Conservation (phyloP, 2,888 invertebrate genomes). For the Archaeoteleia sp. region DNA sequence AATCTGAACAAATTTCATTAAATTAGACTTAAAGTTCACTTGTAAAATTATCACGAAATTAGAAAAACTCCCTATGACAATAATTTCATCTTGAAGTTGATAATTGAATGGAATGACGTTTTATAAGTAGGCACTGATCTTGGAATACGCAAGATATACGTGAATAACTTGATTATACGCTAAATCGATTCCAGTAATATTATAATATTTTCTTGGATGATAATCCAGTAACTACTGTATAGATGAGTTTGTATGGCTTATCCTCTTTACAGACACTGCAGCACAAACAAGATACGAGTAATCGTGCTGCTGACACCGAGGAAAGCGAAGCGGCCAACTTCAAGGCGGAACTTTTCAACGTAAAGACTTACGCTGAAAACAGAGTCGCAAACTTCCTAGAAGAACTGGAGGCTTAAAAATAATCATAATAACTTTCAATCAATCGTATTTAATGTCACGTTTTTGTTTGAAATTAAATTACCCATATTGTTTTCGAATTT, state of each 20-base stretch:
- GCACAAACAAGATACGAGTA: constrained; percentile 50
- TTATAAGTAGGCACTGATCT: too few species aligned
- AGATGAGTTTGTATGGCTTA: constrained; percentile 48
- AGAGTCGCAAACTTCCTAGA: constrained; percentile 20
- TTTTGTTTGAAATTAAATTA: constrained; percentile 26
- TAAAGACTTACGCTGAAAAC: constrained; percentile 16
- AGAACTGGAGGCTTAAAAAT: constrained; percentile 20
- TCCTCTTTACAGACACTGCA: constrained; percentile 50
- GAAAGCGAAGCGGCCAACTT: constrained; percentile 41
- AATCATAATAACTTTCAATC: constrained; percentile 5
- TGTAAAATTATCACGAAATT: too few species aligned
- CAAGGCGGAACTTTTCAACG: constrained; percentile 28
- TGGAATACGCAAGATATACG: neutral
- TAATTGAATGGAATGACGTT: too few species aligned
- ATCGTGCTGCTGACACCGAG: constrained; percentile 43
- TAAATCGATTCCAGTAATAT: constrained; percentile 29
- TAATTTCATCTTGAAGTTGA: too few species aligned
- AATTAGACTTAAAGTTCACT: too few species aligned
- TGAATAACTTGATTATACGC: constrained; percentile 22
- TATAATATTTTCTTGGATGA: constrained; percentile 40
- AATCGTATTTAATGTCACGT: constrained; percentile 8
- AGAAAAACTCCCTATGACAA: too few species aligned
- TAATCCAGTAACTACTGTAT: constrained; percentile 41
- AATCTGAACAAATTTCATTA: too few species aligned
- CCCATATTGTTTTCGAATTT: too few species aligned